Evolutionary conservation across 2,113 vertebrate species (phyloP).

Genomic region (Saguinus midas): DNA sequence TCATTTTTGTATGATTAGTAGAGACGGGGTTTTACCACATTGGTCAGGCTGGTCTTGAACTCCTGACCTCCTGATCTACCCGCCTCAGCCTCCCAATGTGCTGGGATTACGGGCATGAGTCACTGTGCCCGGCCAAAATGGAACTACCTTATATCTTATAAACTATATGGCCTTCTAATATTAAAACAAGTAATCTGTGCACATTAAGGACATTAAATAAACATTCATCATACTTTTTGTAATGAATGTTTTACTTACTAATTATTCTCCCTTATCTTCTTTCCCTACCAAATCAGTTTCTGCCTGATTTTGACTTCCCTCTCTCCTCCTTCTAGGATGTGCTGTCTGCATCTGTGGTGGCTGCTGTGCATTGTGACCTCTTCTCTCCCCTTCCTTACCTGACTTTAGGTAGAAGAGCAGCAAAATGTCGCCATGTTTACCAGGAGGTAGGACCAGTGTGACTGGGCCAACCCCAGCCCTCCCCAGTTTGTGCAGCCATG

Average conservation of each 20-base stretch:
- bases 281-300: too few species aligned
- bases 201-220: neutral
- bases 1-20: too few species aligned
- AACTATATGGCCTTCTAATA: neutral
- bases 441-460: neutral
- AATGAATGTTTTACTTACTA: neutral
- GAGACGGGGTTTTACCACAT: too few species aligned
- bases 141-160: neutral
- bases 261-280: neutral
- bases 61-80: too few species aligned
- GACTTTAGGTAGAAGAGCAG: neutral
- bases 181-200: too few species aligned
- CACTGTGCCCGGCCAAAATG: too few species aligned
- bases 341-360: neutral
- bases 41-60: too few species aligned
- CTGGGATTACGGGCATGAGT: too few species aligned
- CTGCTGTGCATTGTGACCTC: neutral
- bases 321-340: neutral
- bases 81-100: too few species aligned
- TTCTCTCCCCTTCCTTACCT: neutral
- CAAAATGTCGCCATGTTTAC: neutral
- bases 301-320: neutral
- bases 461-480: too few species aligned
- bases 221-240: too few species aligned
- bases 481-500: accelerated